A percentile compares a stretch with the other conserved stretches of the same genome.
These are phyloP conservation scores for Phoxinus dragarum DNA, from an alignment of 2,797 vertebrate species.

Conservation along the genomic window DNA sequence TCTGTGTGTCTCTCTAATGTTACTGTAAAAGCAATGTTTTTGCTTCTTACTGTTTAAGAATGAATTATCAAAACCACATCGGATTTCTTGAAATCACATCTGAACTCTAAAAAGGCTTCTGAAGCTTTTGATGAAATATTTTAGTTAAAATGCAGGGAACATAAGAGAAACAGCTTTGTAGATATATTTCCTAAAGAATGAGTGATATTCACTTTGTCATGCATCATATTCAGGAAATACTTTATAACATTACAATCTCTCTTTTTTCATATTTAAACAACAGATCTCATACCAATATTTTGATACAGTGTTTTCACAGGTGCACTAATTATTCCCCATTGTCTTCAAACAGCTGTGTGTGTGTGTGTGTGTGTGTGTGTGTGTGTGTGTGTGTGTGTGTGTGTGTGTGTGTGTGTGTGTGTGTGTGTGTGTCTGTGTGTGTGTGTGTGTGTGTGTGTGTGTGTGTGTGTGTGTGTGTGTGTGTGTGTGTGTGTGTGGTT, in stretches of 20 bases:
- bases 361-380: slow-evolving; percentile 80
- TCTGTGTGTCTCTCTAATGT: not conserved
- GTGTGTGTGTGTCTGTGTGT: no score
- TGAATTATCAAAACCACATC: slow-evolving; percentile 18
- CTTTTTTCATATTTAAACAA: slow-evolving; percentile 82
- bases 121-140: slow-evolving; percentile 35
- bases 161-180: slow-evolving; percentile 41
- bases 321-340: slow-evolving; percentile 85
- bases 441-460: not conserved
- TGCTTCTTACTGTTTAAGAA: slow-evolving; percentile 22
- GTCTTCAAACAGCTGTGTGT: slow-evolving; percentile 80
- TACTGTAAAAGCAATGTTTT: not conserved
- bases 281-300: slow-evolving; percentile 83
- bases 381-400: slow-evolving; percentile 42
- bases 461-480: slow-evolving; percentile 62
- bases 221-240: slow-evolving; percentile 90
- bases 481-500: slow-evolving; percentile 42
- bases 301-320: slow-evolving; percentile 91
- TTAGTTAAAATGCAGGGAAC: not conserved
- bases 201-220: slow-evolving; percentile 87
- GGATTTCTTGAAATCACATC: slow-evolving; percentile 18
- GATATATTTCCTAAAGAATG: slow-evolving; percentile 76
- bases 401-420: no score
- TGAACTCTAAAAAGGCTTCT: slow-evolving; percentile 7
- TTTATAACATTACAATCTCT: slow-evolving; percentile 85